Conservation (phyloP, 2,888 invertebrate species). For the Byasa hedistus region DNA sequence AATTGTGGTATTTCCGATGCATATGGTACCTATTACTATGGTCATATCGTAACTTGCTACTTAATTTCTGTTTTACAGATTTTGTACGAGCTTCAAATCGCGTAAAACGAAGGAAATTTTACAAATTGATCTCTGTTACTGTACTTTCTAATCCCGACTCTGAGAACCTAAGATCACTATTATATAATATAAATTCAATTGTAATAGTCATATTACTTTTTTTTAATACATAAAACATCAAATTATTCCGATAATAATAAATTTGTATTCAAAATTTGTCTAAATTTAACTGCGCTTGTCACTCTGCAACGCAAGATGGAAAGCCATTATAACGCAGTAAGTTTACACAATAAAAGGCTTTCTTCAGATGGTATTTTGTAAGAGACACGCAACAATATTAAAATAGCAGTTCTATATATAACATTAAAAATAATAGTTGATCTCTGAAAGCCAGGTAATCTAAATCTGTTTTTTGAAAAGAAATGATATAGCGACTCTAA, state of each 20-base stretch:
- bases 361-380: too few relatives aligned
- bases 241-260: neutral
- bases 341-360: too few relatives aligned
- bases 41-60: slow-evolving; percentile 22
- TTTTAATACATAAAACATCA: too few relatives aligned
- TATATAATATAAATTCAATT: too few relatives aligned
- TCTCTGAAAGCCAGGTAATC: too few relatives aligned
- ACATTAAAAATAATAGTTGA: too few relatives aligned
- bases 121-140: neutral
- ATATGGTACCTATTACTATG: slow-evolving; percentile 21
- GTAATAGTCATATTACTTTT: too few relatives aligned
- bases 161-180: too few relatives aligned
- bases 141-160: neutral
- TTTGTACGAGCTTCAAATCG: slow-evolving; percentile 1
- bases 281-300: neutral
- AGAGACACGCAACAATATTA: too few relatives aligned
- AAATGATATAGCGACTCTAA: neutral
- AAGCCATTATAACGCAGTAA: too few relatives aligned
- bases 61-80: slow-evolving; percentile 21
- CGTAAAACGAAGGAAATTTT: neutral
- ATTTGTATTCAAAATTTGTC: neutral
- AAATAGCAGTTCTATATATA: too few relatives aligned
- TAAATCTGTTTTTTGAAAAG: too few relatives aligned
- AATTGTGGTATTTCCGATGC: slow-evolving; percentile 30
- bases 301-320: neutral